Percentiles rank a stretch among this genome's conserved stretches.
phyloP scores from a whole-genome alignment of 2,797 vertebrate species.

The Serranus cabrilla region DNA sequence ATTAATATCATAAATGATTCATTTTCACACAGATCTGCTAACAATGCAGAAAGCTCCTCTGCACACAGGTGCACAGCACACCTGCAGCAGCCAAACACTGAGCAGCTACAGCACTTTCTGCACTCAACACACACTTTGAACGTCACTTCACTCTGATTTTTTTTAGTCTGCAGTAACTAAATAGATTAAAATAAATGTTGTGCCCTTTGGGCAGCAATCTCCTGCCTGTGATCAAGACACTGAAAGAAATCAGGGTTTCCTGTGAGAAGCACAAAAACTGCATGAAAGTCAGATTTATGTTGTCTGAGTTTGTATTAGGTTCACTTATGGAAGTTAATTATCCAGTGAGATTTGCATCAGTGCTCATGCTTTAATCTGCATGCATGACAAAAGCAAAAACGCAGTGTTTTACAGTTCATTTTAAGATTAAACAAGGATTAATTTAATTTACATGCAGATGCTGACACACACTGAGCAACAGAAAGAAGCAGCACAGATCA shows the following conservation, averaged over 20 bases:
- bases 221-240: slow-evolving; percentile 6
- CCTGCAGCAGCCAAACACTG: slow-evolving; percentile 37
- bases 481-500: slow-evolving; percentile 1
- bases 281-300: not conserved
- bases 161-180: slow-evolving; percentile 2
- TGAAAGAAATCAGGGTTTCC: not conserved
- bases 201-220: slow-evolving; percentile 1
- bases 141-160: not conserved
- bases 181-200: slow-evolving; percentile 13
- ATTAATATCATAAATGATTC: slow-evolving; percentile 45
- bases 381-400: not conserved
- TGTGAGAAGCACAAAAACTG: slow-evolving; percentile 8
- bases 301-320: not conserved
- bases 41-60: slow-evolving; percentile 8
- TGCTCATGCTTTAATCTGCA: not conserved
- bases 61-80: slow-evolving; percentile 33
- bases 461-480: not conserved
- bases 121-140: not conserved
- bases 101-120: slow-evolving; percentile 13
- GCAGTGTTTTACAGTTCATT: not conserved
- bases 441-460: slow-evolving; percentile 19
- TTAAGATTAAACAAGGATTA: not conserved
- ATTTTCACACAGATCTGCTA: slow-evolving; percentile 29
- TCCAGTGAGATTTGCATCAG: slow-evolving; percentile 2
- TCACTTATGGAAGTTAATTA: not conserved